A percentile compares a stretch with the other conserved stretches of the same genome.
Evolutionary conservation across 2,797 vertebrate genomes (phyloP).

Genomic region (Rhadinocentrus ornatus): DNA sequence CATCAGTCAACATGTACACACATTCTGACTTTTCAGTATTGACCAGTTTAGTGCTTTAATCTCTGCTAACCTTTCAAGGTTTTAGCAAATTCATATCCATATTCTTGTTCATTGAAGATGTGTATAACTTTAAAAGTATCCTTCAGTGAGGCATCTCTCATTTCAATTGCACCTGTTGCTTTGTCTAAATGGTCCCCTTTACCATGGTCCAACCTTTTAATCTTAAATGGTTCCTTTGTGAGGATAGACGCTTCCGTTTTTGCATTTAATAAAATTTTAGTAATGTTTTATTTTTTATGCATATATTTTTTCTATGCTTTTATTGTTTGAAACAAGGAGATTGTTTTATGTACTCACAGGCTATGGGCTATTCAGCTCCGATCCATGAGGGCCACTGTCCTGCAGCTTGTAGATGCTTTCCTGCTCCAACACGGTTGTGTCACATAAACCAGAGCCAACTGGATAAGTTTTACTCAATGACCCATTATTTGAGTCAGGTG

Average conservation of each 20-base stretch:
- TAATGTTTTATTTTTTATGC: neutral
- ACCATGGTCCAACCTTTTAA: neutral
- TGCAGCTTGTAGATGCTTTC: neutral
- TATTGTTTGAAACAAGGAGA: neutral
- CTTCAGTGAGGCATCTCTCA: neutral
- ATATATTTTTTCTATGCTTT: neutral
- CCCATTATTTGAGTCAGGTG: too few relatives aligned
- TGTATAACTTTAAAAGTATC: neutral
- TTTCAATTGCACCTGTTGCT: neutral
- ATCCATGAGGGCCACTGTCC: neutral
- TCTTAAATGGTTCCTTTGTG: constrained; percentile 2
- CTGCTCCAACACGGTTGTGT: neutral
- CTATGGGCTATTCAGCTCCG: neutral
- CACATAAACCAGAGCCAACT: neutral
- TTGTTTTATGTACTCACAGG: neutral
- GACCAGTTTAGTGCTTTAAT: neutral
- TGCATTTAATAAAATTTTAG: neutral
- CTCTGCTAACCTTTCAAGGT: neutral
- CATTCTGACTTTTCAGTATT: neutral
- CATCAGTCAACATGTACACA: neutral
- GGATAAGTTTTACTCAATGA: neutral
- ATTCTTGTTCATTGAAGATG: neutral
- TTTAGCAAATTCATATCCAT: neutral
- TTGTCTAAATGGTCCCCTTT: constrained; percentile 9
- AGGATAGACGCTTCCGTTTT: neutral